Evolutionary conservation across 2,888 invertebrate genomes (phyloP), one percentile per base, ranked within the genome.

Genomic region (Aplocera efformata): DNA sequence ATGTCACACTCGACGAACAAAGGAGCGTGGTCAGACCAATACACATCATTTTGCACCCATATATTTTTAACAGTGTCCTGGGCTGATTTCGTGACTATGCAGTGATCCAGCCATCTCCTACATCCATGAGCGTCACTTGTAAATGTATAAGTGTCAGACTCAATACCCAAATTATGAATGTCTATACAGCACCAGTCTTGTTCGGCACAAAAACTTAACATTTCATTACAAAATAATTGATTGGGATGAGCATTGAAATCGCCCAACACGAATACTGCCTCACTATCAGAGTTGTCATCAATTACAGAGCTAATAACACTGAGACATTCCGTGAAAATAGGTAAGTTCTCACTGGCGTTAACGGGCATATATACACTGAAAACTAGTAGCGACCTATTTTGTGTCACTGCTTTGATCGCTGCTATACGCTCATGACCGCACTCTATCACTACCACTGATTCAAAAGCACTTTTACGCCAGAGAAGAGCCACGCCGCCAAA

Each of bases 241-340:
- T 10, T 9, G 3, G 32, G 38, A 6, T 38, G 26, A 1, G 38
- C 38, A 27, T 38, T 38, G 22, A 32, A 38, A 13, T 38, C 38
- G 3, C 38, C 38, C 4, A 31, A 7, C 2, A 38, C 10, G 13
- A 27, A 38, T 1, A 38, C 21, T 21, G 27, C 10, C 9, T 27
- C 27, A 4, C 8, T n/a, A 11, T 10, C 2, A 10, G 11, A 23
- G n/a, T 25, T 9, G 10, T 17, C 17, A 30, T 6, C 5, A 2
- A 34, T 28, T 17, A 28, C 34, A 28, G n/a, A n/a, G n/a, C 22
- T 28, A 11, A 34, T 9, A 7, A 21, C 22, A 3, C 37, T 11
- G 1, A 36, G 11, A 10, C 37, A 38, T n/a, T 38, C 31, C 11
- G 37, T 31, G n/a, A 38, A 38, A 10, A 17, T 24, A 10, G 13